Evolutionary conservation across 2,113 vertebrate species (phyloP).

Genomic region (Genyomyrus donnyi): DNA sequence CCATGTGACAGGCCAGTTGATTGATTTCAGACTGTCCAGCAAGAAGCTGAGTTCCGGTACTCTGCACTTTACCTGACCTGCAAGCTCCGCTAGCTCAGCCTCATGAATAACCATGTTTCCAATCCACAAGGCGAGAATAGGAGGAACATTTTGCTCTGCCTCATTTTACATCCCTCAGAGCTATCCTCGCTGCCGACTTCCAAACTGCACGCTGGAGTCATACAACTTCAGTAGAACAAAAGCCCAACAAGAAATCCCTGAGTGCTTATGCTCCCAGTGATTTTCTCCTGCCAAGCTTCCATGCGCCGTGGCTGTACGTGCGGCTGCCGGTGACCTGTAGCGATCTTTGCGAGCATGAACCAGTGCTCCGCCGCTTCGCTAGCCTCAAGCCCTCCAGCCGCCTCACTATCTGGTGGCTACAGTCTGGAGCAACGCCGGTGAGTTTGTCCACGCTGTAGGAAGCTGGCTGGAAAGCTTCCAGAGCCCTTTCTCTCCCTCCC

Average conservation of each 20-base stretch:
- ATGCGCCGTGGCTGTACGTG: slow-evolving; percentile 29
- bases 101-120: slow-evolving; percentile 1
- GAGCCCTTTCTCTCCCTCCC: slow-evolving; percentile 22
- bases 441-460: slow-evolving; percentile 36
- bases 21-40: neutral
- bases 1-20: neutral
- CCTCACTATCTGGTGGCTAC: slow-evolving; percentile 23
- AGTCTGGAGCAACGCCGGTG: slow-evolving; percentile 21
- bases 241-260: neutral
- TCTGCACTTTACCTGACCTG: neutral
- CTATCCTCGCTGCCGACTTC: slow-evolving; percentile 33
- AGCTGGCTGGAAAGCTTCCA: slow-evolving; percentile 44
- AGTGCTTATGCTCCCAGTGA: slow-evolving; percentile 30
- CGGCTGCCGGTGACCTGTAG: slow-evolving; percentile 34
- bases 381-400: slow-evolving; percentile 35
- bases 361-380: slow-evolving; percentile 34
- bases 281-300: slow-evolving; percentile 30
- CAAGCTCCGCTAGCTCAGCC: neutral
- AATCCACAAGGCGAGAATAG: slow-evolving; percentile 19
- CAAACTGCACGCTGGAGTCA: neutral
- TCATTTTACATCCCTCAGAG: slow-evolving; percentile 38
- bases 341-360: slow-evolving; percentile 39
- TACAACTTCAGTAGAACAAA: slow-evolving; percentile 9
- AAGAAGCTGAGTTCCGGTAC: neutral
- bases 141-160: slow-evolving; percentile 25